Evolutionary conservation across 2,888 invertebrate species (phyloP), one percentile per base, ranked within the genome.

Genomic region (Tinea pellionella): DNA sequence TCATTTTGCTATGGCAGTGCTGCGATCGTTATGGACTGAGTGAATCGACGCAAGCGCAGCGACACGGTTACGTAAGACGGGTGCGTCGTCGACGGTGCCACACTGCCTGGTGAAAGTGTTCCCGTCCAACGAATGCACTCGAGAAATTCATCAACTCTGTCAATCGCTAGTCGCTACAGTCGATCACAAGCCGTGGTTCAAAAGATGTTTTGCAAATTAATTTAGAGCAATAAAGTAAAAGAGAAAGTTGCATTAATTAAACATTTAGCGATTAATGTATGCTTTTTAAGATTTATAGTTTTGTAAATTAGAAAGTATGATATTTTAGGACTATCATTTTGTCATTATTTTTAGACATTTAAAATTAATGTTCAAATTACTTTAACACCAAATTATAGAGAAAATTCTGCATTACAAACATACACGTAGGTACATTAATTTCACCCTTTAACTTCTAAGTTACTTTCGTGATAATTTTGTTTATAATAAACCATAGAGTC

Each of bases 51-150:
- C 37, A 42, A 42, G 51, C 43, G 41, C 58, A 29, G 60, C 56
- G 58, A 30, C 12, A 53, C 58, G 32, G 19, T 19, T 57, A 43
- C 53, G 6, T 58, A 24, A 51, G 16, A 30, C 42, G 37, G 30
- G 18, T 60, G 55, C 30, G 51, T 12, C 30, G 32, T n/a, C n/a
- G n/a, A n/a, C n/a, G n/a, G n/a, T n/a, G n/a, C n/a, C n/a, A 47
- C 47, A 18, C 51, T 24, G 24, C 24, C 24, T 65, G 72, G 83
- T 79, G 85, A 85, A 83, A 85, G 84, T 81, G 69, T 64, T 67
- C 55, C 18, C 18, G 55, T 55, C 68, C 69, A 63, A 65, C 71
- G 69, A 71, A 65, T 71, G 73, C 77, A 74, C 6, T 78, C 69
- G 69, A 72, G 74, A 77, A 76, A 80, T 75, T 70, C 70, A 70